Evolutionary conservation across 2,888 invertebrate species (phyloP).

Genomic region (Aphrophora alni): DNA sequence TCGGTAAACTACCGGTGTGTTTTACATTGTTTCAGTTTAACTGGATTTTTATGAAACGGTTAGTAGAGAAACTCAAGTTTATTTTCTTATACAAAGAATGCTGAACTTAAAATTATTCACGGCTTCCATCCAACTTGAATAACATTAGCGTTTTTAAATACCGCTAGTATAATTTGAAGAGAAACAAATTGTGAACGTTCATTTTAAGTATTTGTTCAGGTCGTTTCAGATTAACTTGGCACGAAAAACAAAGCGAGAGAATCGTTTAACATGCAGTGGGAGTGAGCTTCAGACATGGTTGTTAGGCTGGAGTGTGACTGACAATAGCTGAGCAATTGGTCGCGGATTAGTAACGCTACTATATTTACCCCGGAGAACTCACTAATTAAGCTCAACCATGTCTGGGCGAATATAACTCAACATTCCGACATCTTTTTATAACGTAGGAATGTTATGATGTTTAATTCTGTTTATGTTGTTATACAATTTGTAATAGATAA

Average conservation of each 20-base stretch:
- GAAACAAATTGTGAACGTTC: neutral
- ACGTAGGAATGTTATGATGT: no score
- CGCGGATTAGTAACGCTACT: neutral
- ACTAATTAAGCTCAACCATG: neutral
- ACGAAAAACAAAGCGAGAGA: neutral
- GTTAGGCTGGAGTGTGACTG: neutral
- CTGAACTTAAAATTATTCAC: no score
- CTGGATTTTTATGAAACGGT: no score
- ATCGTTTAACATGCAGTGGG: neutral
- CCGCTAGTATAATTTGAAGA: neutral
- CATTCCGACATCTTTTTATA: neutral
- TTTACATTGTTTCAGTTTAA: no score
- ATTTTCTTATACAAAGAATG: no score
- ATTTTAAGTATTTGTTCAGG: neutral
- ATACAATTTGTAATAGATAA: neutral
- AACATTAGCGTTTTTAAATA: no score
- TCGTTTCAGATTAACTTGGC: neutral
- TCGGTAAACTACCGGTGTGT: no score
- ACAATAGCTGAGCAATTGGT: neutral
- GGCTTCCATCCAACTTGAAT: no score
- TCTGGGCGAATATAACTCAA: neutral
- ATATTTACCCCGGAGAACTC: neutral
- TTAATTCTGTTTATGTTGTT: neutral
- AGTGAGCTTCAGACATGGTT: neutral
- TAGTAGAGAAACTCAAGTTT: no score